A percentile compares a stretch with the other conserved stretches of the same genome.
Conservation (phyloP, 2,797 vertebrate genomes). For the Tapera naevia region DNA sequence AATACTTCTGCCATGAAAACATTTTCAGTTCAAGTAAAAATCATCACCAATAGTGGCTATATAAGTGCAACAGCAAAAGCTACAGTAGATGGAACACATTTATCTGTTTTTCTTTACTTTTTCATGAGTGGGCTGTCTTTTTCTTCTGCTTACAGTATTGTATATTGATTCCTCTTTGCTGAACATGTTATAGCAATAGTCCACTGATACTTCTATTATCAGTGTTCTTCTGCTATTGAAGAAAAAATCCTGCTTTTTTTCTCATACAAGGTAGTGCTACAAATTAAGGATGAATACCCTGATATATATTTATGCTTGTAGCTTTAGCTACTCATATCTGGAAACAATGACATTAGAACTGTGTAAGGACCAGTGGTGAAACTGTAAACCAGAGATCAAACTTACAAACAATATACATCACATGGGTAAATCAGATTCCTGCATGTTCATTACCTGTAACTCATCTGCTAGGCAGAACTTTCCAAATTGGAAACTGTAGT, state of each 20-base stretch:
- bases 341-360: background rate
- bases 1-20: background rate
- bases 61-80: background rate
- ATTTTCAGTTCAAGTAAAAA: background rate
- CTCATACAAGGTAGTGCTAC: background rate
- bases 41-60: background rate
- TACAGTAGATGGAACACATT: background rate
- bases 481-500: background rate
- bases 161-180: background rate
- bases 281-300: background rate
- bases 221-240: background rate
- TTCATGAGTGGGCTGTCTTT: background rate
- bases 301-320: background rate
- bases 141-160: background rate
- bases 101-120: background rate
- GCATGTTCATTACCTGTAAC: background rate
- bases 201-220: background rate
- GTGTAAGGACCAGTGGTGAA: background rate
- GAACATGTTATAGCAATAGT: background rate
- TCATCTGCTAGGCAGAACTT: background rate
- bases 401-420: background rate
- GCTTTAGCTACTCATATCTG: background rate
- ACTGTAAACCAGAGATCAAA: background rate
- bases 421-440: background rate
- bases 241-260: background rate